These are phyloP conservation scores for Orussus abietinus DNA, from an alignment of 1,140 invertebrate species.

Conservation along the genomic window DNA sequence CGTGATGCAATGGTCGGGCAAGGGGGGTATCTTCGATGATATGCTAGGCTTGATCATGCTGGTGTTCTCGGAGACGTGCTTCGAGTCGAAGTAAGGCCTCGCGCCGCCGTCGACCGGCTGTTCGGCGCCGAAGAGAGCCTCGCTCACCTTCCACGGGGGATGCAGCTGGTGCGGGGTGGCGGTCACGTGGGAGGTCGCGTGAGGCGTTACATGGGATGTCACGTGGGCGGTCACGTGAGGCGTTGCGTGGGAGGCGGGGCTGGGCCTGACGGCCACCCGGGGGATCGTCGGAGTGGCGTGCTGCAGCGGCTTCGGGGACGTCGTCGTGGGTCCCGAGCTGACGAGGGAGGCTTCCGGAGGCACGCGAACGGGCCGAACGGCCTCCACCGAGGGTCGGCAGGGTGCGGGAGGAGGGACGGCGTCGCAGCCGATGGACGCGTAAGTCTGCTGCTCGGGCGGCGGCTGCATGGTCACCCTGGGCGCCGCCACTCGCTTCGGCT, in stretches of 20 bases:
- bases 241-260: slow-evolving; percentile 31
- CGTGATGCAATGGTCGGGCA: slow-evolving; percentile 40
- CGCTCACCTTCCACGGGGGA: slow-evolving; percentile 37
- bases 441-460: slow-evolving; percentile 24
- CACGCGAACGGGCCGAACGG: slow-evolving; percentile 28
- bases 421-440: slow-evolving; percentile 25
- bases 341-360: no score
- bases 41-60: slow-evolving; percentile 50
- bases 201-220: slow-evolving; percentile 24
- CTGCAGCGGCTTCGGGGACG: slow-evolving; percentile 24
- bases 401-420: slow-evolving; percentile 18
- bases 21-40: slow-evolving; percentile 39
- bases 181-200: slow-evolving; percentile 18
- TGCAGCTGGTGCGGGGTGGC: slow-evolving; percentile 11
- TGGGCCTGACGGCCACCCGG: slow-evolving; percentile 44
- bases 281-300: slow-evolving; percentile 37
- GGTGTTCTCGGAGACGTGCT: slow-evolving; percentile 47
- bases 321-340: no score
- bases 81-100: slow-evolving; percentile 46
- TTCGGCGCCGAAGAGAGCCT: slow-evolving; percentile 35
- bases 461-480: slow-evolving; percentile 29
- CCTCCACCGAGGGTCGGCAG: slow-evolving; percentile 23
- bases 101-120: slow-evolving; percentile 39
- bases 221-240: slow-evolving; percentile 22
- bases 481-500: slow-evolving; percentile 18